Base-by-base conservation (phyloP, 2,888 invertebrate species). In the Cosmopolites sordidus region DNA sequence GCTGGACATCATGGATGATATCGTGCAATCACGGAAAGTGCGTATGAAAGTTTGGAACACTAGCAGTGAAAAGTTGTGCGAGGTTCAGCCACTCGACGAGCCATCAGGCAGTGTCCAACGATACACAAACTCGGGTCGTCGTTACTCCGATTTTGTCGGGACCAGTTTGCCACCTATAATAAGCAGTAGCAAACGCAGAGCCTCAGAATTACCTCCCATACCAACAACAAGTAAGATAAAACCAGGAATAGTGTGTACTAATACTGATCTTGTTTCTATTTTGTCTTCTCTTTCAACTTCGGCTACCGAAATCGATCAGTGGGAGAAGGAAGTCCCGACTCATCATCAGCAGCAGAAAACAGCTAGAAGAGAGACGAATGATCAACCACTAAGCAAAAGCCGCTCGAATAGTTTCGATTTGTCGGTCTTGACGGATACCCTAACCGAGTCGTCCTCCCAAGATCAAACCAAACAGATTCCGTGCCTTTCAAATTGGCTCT, bases 1-100 rank as follows among this genome's bases (percentile, higher is more conserved):
- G 69, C 75, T 91, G 63, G 91, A 91, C 68, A 90, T 91, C 61
- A 90, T 91, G 90, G 91, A 91, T 65, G 89, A 91, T 67, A 91
- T 91, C 57, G 86, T 90, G 11, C 84, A 86, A 66, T 87, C 89
- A 11, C 80, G 88, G 44, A 90, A 90, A 78, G 83, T 89, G 0
- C 83, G 89, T 55, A 84, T 91, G 82, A 89, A 89, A 67, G 80
- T 91, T 66, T 90, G 89, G 88, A 88, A 86, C 58, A 89, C 89
- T 1, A 86, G 88, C 54, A 88, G 80, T 65, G 86, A 87, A 58
- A 69, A 69, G 47, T 85, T 91, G 9, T 90, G 89, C 69, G 91
- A 91, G 71, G 87, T 91, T 16, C 88, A 89, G 67, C 85, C 88
- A 0, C 72, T 89, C 3, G 88, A 88, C 62, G 89, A 89, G 60